phyloP scores from a whole-genome alignment of 2,888 invertebrate genomes.

The Euspilapteryx auroguttella region DNA sequence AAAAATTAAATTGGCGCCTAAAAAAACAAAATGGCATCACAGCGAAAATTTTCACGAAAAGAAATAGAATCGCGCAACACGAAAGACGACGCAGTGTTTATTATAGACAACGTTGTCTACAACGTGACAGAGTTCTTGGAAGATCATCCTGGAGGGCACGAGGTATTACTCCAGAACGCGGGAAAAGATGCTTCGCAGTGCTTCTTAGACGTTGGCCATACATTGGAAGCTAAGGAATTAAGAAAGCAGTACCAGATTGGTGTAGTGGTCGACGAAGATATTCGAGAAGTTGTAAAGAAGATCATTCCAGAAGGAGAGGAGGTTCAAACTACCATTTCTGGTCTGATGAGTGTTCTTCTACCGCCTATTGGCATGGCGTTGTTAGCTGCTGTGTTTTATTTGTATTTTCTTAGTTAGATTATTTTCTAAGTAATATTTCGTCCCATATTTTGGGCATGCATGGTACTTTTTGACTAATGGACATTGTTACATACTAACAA shows the following conservation, averaged over 20 bases:
- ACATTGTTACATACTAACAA: too few species aligned
- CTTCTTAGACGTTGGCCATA: conserved; percentile 97
- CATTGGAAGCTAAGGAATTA: conserved; percentile 83
- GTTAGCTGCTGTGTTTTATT: too few species aligned
- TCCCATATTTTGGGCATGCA: too few species aligned
- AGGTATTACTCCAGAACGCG: conserved; percentile 79
- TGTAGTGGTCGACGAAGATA: conserved; percentile 24
- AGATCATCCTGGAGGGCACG: conserved; percentile 92
- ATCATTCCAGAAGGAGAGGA: too few species aligned
- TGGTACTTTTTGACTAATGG: too few species aligned
- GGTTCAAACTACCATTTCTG: too few species aligned
- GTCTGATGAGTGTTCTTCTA: too few species aligned
- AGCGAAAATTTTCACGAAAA: conserved; percentile 17
- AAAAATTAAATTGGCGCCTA: too few species aligned
- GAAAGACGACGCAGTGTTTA: conserved; percentile 18
- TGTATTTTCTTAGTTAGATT: too few species aligned
- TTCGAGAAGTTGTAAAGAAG: too few species aligned
- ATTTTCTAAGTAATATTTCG: too few species aligned
- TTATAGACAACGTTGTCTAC: conserved; percentile 43
- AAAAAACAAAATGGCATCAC: neutral
- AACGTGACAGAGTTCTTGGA: conserved; percentile 29
- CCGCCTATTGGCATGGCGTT: too few species aligned
- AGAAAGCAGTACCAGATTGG: conserved; percentile 21
- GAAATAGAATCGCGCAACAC: conserved; percentile 20
- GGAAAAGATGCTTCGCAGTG: conserved; percentile 87